phyloP scores from a whole-genome alignment of 2,888 invertebrate genomes.

The Pemphredon lugubris region DNA sequence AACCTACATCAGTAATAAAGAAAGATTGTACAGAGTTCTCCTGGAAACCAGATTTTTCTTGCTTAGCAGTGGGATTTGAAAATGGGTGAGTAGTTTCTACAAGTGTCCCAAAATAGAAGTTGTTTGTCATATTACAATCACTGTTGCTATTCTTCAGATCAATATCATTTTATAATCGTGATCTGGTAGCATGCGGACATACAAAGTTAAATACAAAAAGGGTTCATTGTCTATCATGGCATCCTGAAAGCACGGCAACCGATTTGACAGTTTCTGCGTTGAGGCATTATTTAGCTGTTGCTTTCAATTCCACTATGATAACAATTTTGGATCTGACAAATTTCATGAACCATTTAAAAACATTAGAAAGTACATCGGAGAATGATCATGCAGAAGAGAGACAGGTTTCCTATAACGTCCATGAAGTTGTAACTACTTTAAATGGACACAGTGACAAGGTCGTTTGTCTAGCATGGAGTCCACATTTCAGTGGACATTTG shows the following conservation, averaged over 20 bases:
- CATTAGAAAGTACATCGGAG: no score
- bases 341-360: constrained; percentile 47
- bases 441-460: constrained; percentile 83
- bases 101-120: constrained; percentile 1
- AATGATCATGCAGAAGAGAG: no score
- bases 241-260: constrained; percentile 85
- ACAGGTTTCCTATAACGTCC: no score
- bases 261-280: constrained; percentile 83
- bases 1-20: constrained; percentile 65
- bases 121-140: background rate
- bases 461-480: constrained; percentile 86
- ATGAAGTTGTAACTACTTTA: constrained; percentile 77
- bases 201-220: constrained; percentile 83
- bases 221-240: constrained; percentile 87
- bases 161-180: constrained; percentile 67
- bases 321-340: constrained; percentile 81
- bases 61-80: constrained; percentile 85
- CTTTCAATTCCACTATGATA: constrained; percentile 82
- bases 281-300: constrained; percentile 85
- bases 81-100: constrained; percentile 83
- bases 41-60: constrained; percentile 84
- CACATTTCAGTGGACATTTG: constrained; percentile 85
- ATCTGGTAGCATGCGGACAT: constrained; percentile 59
- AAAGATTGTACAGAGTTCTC: constrained; percentile 82
- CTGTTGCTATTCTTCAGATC: constrained; percentile 66